Evolutionary conservation across 2,113 vertebrate species (phyloP).

Genomic region (Cavia porcellus): DNA sequence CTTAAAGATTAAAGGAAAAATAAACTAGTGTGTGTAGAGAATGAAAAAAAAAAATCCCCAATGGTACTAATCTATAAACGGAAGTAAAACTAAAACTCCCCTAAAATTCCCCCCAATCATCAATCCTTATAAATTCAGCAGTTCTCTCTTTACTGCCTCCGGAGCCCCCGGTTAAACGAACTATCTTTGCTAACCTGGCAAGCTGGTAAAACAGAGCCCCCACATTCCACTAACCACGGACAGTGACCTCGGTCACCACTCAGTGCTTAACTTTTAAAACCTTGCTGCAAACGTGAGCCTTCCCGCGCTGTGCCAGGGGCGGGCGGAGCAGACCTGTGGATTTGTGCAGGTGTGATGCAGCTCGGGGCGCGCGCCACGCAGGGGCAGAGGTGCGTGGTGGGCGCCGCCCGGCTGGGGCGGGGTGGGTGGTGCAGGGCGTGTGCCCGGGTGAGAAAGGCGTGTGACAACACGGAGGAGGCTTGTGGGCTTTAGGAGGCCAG

Average conservation of each 20-base stretch:
- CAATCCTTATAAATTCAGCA: constrained; percentile 81
- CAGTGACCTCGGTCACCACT: neutral
- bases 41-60: constrained; percentile 86
- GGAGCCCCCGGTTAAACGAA: neutral
- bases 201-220: neutral
- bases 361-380: neutral
- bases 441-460: neutral
- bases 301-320: constrained; percentile 29
- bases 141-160: constrained; percentile 40
- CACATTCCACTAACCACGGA: neutral
- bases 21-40: constrained; percentile 77
- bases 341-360: constrained; percentile 22
- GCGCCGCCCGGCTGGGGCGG: neutral
- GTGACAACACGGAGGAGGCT: neutral
- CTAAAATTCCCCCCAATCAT: constrained; percentile 83
- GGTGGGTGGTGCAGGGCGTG: constrained; percentile 66
- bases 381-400: neutral
- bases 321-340: neutral
- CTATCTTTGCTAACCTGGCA: constrained; percentile 31
- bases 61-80: constrained; percentile 76
- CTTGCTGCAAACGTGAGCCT: neutral
- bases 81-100: constrained; percentile 84
- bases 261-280: constrained; percentile 44
- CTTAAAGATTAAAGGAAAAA: constrained; percentile 84
- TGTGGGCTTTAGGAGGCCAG: constrained; percentile 2